Evolutionary conservation across 2,113 vertebrate species (phyloP).

Genomic region (Rhizomys pruinosus): DNA sequence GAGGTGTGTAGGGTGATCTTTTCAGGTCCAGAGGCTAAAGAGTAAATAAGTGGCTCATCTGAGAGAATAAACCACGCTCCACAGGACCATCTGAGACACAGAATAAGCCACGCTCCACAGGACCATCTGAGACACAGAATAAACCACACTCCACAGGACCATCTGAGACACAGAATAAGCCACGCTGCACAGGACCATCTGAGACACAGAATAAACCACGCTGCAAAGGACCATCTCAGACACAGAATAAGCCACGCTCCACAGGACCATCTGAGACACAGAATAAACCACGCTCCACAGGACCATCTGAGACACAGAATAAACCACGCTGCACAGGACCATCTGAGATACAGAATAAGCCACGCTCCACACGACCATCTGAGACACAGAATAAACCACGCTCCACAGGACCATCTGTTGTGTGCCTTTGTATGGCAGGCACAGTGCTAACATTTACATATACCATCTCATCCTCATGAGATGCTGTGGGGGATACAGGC

Average conservation of each 20-base stretch:
- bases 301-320: no score
- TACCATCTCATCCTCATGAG: not conserved
- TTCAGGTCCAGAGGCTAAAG: not conserved
- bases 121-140: no score
- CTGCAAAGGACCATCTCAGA: not conserved
- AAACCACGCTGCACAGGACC: rapidly evolving
- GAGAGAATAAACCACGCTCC: not conserved
- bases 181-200: rapidly evolving
- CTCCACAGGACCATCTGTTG: not conserved
- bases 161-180: not conserved
- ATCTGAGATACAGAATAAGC: not conserved
- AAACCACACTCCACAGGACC: rapidly evolving
- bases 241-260: rapidly evolving
- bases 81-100: no score
- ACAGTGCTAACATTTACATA: not conserved
- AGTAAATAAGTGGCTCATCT: not conserved
- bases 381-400: rapidly evolving
- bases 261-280: no score
- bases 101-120: rapidly evolving
- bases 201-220: rapidly evolving
- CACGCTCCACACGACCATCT: rapidly evolving
- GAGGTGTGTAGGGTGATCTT: no score
- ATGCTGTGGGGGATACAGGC: not conserved
- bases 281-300: rapidly evolving
- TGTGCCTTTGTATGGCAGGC: not conserved